These are phyloP conservation scores for Thera obeliscata DNA, from an alignment of 2,888 invertebrate genomes.

Conservation along the genomic window DNA sequence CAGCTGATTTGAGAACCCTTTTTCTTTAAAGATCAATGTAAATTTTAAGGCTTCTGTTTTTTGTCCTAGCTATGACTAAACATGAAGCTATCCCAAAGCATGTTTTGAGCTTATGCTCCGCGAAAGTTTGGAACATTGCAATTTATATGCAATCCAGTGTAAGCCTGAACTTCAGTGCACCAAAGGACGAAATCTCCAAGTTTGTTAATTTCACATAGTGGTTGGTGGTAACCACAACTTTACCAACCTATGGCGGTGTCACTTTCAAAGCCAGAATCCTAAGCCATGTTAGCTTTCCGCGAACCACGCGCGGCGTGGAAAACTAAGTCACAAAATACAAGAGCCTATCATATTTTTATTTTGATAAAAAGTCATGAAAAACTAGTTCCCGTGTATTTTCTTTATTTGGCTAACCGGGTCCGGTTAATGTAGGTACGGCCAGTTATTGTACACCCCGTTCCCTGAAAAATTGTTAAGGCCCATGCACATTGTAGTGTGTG, in stretches of 20 bases:
- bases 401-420: too few species aligned
- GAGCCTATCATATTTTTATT: too few species aligned
- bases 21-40: too few species aligned
- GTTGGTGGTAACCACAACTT: conserved; percentile 68
- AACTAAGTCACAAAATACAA: too few species aligned
- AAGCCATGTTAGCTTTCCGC: not conserved
- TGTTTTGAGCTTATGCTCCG: conserved; percentile 13
- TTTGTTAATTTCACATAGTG: conserved; percentile 77
- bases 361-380: too few species aligned
- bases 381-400: too few species aligned
- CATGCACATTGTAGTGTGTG: too few species aligned
- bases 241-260: conserved; percentile 62
- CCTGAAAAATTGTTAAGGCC: too few species aligned
- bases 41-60: too few species aligned
- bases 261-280: conserved; percentile 45
- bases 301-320: not conserved
- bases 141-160: conserved; percentile 63
- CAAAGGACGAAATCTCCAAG: conserved; percentile 65
- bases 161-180: conserved; percentile 55
- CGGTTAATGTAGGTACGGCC: too few species aligned
- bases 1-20: too few species aligned
- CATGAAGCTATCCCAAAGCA: conserved; percentile 25
- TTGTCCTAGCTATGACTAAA: not conserved
- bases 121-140: conserved; percentile 42
- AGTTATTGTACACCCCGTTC: too few species aligned